These are phyloP conservation scores for Zophobas atratus DNA, from an alignment of 1,140 invertebrate genomes.

Conservation along the genomic window DNA sequence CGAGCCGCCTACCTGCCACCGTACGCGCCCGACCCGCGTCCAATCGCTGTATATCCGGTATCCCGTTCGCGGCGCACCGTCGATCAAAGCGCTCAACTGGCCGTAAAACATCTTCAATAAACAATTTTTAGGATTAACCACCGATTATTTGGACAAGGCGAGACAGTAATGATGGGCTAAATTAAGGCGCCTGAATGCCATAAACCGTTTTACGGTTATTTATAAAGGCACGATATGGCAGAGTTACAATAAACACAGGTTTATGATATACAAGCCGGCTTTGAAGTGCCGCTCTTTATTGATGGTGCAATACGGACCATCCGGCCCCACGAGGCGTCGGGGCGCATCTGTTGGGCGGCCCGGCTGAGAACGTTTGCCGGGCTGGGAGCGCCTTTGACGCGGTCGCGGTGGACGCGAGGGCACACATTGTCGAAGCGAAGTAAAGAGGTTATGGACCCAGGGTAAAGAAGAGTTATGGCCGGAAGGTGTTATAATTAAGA, in stretches of 20 bases:
- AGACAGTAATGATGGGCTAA: conserved; percentile 54
- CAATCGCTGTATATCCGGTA: too few relatives aligned
- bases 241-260: conserved; percentile 63
- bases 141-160: conserved; percentile 59
- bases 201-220: conserved; percentile 64
- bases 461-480: too few relatives aligned
- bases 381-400: conserved; percentile 29
- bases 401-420: neutral
- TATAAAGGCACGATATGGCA: conserved; percentile 62
- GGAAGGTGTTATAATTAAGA: too few relatives aligned
- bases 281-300: conserved; percentile 54
- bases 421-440: too few relatives aligned
- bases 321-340: conserved; percentile 26
- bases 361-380: conserved; percentile 23
- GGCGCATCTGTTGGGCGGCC: conserved; percentile 23
- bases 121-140: conserved; percentile 60
- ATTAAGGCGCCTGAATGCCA: conserved; percentile 62
- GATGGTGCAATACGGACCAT: conserved; percentile 46
- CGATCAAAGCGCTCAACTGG: neutral
- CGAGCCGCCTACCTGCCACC: too few relatives aligned
- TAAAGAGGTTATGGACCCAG: too few relatives aligned
- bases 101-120: conserved; percentile 26
- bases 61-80: neutral
- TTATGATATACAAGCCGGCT: conserved; percentile 57
- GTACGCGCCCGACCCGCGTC: too few relatives aligned